These are phyloP conservation scores for Oncorhynchus clarkii DNA, from an alignment of 2,113 vertebrate genomes.

Conservation along the genomic window DNA sequence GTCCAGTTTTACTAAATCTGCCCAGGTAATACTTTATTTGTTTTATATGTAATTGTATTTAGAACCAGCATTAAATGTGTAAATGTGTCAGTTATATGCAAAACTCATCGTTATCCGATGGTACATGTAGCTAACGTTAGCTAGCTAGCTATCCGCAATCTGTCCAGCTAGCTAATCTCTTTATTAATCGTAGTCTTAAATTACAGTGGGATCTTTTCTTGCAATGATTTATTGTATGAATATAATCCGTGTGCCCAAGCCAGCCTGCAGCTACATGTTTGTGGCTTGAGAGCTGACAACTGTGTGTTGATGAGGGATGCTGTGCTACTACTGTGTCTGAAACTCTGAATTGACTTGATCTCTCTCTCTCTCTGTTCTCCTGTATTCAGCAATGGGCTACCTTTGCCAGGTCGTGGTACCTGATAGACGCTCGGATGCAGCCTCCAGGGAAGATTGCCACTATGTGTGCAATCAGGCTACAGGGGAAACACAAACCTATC, in stretches of 20 bases:
- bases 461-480: constrained; percentile 76
- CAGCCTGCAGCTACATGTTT: background rate
- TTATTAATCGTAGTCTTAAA: background rate
- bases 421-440: constrained; percentile 92
- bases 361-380: constrained; percentile 5
- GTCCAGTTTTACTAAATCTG: constrained; percentile 82
- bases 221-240: too few relatives aligned
- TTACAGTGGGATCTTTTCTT: background rate
- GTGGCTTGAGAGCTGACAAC: too few relatives aligned
- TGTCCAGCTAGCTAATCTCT: too few relatives aligned
- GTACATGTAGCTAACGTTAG: background rate
- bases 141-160: too few relatives aligned
- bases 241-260: too few relatives aligned
- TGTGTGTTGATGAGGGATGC: too few relatives aligned
- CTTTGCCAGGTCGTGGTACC: constrained; percentile 90
- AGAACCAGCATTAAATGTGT: background rate
- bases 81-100: background rate
- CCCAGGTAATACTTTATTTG: constrained; percentile 77
- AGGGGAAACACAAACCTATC: constrained; percentile 93
- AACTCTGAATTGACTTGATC: background rate
- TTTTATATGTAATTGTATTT: background rate
- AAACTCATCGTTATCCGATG: background rate
- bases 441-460: constrained; percentile 92
- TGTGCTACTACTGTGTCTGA: background rate
- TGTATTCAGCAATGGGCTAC: constrained; percentile 95